phyloP scores from a whole-genome alignment of 2,888 invertebrate genomes.

The Petrophora chlorosata region DNA sequence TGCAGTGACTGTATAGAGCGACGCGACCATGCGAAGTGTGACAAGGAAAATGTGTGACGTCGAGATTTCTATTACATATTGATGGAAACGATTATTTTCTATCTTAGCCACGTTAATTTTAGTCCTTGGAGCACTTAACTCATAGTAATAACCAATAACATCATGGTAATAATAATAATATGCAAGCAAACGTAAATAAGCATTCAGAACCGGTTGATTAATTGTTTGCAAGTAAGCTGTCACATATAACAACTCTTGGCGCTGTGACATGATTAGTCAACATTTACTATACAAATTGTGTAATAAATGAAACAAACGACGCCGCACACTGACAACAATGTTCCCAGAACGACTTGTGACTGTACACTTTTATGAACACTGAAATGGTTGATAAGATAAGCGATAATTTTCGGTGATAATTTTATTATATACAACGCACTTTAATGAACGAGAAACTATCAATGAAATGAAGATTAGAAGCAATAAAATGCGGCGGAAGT shows the following conservation, averaged over 20 bases:
- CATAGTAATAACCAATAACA: no score
- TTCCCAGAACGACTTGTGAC: constrained; percentile 45
- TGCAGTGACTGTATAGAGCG: no score
- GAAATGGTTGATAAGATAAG: constrained; percentile 47
- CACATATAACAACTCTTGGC: constrained; percentile 21
- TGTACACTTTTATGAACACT: constrained; percentile 43
- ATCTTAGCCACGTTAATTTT: no score
- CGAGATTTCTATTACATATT: no score
- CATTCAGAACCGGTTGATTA: constrained; percentile 20
- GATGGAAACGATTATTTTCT: no score
- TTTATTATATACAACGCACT: constrained; percentile 14
- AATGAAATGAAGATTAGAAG: constrained; percentile 19
- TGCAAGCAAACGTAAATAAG: constrained; percentile 26
- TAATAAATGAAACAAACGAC: constrained; percentile 33
- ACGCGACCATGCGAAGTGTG: no score
- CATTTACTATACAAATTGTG: constrained; percentile 28
- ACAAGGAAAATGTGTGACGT: no score
- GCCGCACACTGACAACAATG: constrained; percentile 35
- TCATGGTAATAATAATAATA: constrained; percentile 2
- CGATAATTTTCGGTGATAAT: constrained; percentile 31
- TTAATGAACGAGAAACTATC: constrained; percentile 25
- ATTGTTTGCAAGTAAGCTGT: constrained; percentile 30
- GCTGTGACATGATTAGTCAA: constrained; percentile 31
- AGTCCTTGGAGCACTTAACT: no score
- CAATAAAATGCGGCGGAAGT: constrained; percentile 18